phyloP scores from a whole-genome alignment of 2,888 invertebrate genomes.

The Dryocosmus kuriphilus region DNA sequence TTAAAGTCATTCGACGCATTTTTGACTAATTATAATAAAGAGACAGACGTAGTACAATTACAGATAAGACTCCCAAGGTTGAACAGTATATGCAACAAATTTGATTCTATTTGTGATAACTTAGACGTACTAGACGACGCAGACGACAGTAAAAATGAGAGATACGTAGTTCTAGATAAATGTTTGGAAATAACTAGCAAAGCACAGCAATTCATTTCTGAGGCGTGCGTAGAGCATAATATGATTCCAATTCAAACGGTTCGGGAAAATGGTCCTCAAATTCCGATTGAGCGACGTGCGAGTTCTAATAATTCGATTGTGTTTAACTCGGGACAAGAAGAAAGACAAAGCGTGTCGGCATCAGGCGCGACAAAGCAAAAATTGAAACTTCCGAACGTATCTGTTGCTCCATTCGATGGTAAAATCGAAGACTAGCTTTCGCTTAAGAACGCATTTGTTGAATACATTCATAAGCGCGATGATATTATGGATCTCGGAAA shows the following conservation, averaged over 20 bases:
- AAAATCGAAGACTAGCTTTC: neutral
- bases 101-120: neutral
- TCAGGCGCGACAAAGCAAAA: neutral
- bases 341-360: neutral
- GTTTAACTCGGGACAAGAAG: neutral
- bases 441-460: neutral
- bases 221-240: neutral
- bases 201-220: neutral
- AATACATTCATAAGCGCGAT: neutral
- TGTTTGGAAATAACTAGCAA: neutral
- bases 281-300: no score
- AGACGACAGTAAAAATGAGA: neutral
- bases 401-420: neutral
- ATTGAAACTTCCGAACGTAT: neutral
- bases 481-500: neutral
- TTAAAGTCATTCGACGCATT: neutral
- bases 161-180: neutral
- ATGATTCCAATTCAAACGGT: neutral
- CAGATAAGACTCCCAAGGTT: neutral
- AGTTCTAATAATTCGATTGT: neutral
- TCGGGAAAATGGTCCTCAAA: neutral
- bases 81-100: neutral
- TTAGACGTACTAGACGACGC: neutral
- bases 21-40: neutral
- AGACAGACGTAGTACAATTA: neutral